These are phyloP conservation scores for Solen grandis DNA, from an alignment of 1,140 invertebrate genomes.

Conservation along the genomic window DNA sequence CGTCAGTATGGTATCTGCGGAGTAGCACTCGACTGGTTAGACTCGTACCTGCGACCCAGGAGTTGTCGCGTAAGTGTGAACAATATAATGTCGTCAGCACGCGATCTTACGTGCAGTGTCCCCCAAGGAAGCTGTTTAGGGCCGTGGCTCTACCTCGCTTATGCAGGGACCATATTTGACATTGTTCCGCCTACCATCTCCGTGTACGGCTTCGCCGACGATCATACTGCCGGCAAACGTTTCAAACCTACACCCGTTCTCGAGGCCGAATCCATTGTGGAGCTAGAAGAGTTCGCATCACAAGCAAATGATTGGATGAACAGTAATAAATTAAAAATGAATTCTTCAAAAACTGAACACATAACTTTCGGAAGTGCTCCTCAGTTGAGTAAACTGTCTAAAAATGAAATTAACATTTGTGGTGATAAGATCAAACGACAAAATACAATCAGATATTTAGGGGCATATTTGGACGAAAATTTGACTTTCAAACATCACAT, in stretches of 20 bases:
- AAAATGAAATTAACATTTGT: background rate
- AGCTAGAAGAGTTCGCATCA: conserved; percentile 2
- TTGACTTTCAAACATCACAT: conserved; percentile 14
- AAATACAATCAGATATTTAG: background rate
- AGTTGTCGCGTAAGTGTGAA: conserved; percentile 43
- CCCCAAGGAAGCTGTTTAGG: conserved; percentile 49
- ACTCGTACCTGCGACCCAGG: conserved; percentile 37
- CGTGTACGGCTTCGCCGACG: conserved; percentile 42
- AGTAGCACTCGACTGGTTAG: conserved; percentile 17
- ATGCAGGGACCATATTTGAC: conserved; percentile 53
- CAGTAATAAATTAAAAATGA: conserved; percentile 27
- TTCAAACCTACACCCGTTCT: background rate
- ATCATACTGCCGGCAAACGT: conserved; percentile 20
- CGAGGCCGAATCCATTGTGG: background rate
- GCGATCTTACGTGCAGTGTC: conserved; percentile 29
- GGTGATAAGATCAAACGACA: background rate
- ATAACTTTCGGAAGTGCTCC: conserved; percentile 10
- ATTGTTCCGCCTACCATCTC: conserved; percentile 38
- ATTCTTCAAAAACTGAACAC: conserved; percentile 32
- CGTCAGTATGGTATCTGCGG: conserved; percentile 10
- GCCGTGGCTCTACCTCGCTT: conserved; percentile 41
- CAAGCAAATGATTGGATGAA: conserved; percentile 27
- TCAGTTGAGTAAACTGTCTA: background rate
- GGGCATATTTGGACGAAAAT: background rate
- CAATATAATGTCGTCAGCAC: background rate